Percentiles rank a stretch among this genome's conserved stretches.
These are phyloP conservation scores for Reinhardtius hippoglossoides DNA, from an alignment of 2,113 vertebrate genomes.

Conservation along the genomic window DNA sequence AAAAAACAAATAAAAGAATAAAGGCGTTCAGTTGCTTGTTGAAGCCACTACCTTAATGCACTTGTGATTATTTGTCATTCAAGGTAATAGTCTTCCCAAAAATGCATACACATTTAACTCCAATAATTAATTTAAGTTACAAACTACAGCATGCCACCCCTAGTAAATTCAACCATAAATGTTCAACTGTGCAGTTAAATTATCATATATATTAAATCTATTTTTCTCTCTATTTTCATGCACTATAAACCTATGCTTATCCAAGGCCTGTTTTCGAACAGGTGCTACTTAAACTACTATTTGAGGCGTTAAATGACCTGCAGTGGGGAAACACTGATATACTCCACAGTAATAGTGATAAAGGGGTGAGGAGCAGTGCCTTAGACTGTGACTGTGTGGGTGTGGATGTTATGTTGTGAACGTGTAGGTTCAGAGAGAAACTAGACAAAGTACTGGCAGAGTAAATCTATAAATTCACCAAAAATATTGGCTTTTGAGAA, in stretches of 20 bases:
- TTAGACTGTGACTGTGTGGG: constrained; percentile 72
- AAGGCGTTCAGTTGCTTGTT: constrained; percentile 35
- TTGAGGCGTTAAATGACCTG: not conserved
- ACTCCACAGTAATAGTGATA: constrained; percentile 34
- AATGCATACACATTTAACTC: not conserved
- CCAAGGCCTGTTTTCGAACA: not conserved
- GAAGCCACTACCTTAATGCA: constrained; percentile 16
- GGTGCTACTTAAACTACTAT: not conserved
- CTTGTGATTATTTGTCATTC: constrained; percentile 15
- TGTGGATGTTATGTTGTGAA: constrained; percentile 43
- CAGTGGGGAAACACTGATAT: constrained; percentile 17
- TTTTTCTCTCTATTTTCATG: constrained; percentile 1
- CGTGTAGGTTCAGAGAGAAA: constrained; percentile 44
- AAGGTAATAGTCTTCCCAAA: constrained; percentile 18
- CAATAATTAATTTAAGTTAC: not conserved
- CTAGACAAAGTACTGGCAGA: constrained; percentile 20
- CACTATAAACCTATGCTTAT: not conserved
- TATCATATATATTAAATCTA: not conserved
- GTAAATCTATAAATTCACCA: not conserved
- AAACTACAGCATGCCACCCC: not conserved
- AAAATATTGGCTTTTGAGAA: not conserved
- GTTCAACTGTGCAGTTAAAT: not conserved
- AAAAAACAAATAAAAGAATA: not conserved
- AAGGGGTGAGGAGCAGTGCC: constrained; percentile 73
- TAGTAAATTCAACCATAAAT: not conserved